Percentiles rank a stretch among this genome's conserved stretches.
phyloP scores from a whole-genome alignment of 2,888 invertebrate genomes.

The Ametastegia equiseti region DNA sequence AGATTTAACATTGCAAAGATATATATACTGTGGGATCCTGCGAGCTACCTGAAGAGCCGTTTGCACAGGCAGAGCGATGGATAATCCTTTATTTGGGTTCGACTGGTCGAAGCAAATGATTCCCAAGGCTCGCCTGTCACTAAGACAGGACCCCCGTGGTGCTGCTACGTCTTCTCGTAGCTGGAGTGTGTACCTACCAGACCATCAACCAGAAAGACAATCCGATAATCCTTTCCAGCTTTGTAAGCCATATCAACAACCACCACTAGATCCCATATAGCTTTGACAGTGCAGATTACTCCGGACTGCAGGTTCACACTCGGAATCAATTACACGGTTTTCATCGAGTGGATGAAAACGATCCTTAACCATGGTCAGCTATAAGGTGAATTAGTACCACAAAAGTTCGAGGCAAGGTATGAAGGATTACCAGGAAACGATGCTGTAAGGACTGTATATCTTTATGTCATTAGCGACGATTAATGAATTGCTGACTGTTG shows the following conservation, averaged over 20 bases:
- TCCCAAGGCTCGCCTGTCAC: slow-evolving; percentile 54
- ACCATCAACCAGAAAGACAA: slow-evolving; percentile 30
- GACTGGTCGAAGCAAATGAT: slow-evolving; percentile 51
- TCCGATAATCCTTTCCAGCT: slow-evolving; percentile 25
- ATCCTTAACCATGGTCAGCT: neutral
- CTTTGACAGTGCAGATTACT: slow-evolving; percentile 12
- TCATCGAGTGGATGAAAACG: neutral
- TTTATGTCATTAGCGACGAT: slow-evolving; percentile 41
- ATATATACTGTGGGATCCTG: neutral
- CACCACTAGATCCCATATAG: neutral
- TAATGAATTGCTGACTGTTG: slow-evolving; percentile 30
- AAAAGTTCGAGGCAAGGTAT: neutral
- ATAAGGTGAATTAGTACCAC: neutral
- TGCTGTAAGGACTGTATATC: neutral
- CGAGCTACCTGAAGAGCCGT: slow-evolving; percentile 41
- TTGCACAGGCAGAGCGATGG: slow-evolving; percentile 50
- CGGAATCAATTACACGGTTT: slow-evolving; percentile 17
- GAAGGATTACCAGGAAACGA: neutral
- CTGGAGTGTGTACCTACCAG: neutral
- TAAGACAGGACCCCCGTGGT: slow-evolving; percentile 48
- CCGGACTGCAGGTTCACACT: neutral
- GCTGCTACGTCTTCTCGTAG: slow-evolving; percentile 31
- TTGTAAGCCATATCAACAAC: slow-evolving; percentile 19
- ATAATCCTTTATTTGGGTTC: slow-evolving; percentile 62
- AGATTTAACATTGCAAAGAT: neutral